Evolutionary conservation across 2,113 vertebrate genomes (phyloP).

Genomic region (Paratilapia polleni): DNA sequence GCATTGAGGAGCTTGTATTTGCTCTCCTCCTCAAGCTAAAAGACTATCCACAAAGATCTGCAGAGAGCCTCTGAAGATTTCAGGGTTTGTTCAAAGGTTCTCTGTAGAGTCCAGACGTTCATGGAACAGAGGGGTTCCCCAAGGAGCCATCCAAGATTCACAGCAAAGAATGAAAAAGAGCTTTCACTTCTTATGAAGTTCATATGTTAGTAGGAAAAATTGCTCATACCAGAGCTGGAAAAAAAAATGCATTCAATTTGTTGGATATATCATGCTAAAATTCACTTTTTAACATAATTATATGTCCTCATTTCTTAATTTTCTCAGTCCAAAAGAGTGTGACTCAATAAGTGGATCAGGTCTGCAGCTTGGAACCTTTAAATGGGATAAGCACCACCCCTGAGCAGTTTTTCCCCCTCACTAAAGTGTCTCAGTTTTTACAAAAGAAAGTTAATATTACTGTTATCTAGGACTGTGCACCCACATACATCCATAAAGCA

Average conservation of each 20-base stretch:
- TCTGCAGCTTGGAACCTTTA: background rate
- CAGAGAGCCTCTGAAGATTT: constrained; percentile 11
- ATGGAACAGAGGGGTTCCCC: constrained; percentile 1
- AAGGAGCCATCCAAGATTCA: constrained; percentile 4
- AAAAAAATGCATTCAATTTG: background rate
- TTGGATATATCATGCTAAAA: background rate
- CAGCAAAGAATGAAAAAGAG: background rate
- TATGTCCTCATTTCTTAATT: no score
- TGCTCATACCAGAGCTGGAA: background rate
- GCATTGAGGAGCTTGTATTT: background rate
- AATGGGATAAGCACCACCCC: background rate
- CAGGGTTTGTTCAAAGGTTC: constrained; percentile 8
- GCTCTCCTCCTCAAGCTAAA: background rate
- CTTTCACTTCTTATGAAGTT: background rate
- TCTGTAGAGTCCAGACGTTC: background rate
- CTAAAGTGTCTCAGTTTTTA: no score
- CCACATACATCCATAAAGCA: no score
- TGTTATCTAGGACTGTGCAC: no score
- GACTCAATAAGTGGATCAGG: background rate
- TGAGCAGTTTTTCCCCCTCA: background rate
- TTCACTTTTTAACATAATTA: background rate
- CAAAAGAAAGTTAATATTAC: no score
- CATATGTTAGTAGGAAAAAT: background rate
- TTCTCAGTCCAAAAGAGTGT: background rate
- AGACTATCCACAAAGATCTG: background rate